Evolutionary conservation across 2,797 vertebrate species (phyloP).

Genomic region (Acanthurus leucopareius): DNA sequence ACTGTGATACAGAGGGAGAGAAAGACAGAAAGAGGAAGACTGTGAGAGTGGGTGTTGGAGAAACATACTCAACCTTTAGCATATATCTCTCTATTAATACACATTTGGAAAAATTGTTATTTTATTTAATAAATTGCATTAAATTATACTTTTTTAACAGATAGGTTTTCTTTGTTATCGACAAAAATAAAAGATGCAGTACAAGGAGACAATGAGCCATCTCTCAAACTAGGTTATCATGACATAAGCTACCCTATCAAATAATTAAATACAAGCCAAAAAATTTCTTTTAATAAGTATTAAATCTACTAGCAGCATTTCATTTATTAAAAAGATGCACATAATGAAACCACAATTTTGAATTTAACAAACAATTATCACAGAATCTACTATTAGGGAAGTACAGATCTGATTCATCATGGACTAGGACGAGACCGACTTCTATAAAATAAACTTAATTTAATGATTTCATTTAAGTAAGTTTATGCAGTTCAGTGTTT

Average conservation of each 20-base stretch:
- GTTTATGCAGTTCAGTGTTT: background rate
- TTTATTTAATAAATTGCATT: constrained; percentile 30
- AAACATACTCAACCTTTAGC: constrained; percentile 79
- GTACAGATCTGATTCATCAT: too few species aligned
- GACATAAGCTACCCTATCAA: too few species aligned
- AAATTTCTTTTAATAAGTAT: background rate
- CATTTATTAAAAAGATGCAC: constrained; percentile 6
- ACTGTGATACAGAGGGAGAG: constrained; percentile 78
- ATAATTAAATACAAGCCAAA: background rate
- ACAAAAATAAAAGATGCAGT: background rate
- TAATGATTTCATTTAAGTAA: too few species aligned
- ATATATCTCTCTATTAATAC: constrained; percentile 74
- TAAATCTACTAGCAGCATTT: constrained; percentile 29
- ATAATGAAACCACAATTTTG: constrained; percentile 13
- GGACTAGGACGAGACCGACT: too few species aligned
- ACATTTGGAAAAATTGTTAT: constrained; percentile 46
- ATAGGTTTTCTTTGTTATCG: background rate
- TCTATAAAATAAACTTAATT: too few species aligned
- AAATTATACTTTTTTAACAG: constrained; percentile 21
- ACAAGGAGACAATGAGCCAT: background rate
- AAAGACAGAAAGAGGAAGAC: constrained; percentile 77
- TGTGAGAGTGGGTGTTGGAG: constrained; percentile 79
- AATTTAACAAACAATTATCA: constrained; percentile 19
- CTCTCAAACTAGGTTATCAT: constrained; percentile 5
- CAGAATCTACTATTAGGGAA: background rate